Conservation (phyloP, 2,113 vertebrate genomes). For the Henicopernis longicauda region DNA sequence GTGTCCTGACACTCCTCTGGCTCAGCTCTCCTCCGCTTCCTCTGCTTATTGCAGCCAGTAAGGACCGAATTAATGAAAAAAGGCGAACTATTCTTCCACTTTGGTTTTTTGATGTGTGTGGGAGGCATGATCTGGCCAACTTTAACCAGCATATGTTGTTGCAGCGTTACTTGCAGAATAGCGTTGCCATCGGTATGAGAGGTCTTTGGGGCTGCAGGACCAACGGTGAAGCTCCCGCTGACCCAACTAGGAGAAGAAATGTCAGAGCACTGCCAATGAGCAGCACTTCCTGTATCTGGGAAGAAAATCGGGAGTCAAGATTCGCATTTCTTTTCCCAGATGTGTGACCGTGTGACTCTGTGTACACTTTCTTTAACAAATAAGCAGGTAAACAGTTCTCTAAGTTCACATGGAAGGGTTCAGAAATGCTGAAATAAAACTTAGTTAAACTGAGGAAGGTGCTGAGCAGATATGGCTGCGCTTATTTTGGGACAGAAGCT, state of each 20-base stretch:
- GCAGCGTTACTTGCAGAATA: not conserved
- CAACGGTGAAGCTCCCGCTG: not conserved
- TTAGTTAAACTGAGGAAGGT: rapidly evolving
- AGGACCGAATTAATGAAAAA: not conserved
- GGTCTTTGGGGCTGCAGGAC: not conserved
- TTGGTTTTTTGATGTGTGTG: not conserved
- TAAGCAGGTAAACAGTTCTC: not conserved
- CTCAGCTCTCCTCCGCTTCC: not conserved
- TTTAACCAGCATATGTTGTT: not conserved
- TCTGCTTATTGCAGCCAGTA: not conserved
- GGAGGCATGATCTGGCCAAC: not conserved
- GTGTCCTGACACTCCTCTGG: not conserved
- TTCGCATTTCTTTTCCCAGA: not conserved
- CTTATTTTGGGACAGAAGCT: not conserved
- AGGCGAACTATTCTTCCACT: not conserved
- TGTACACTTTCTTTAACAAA: rapidly evolving
- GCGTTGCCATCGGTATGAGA: rapidly evolving
- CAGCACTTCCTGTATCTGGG: rapidly evolving
- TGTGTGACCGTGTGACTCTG: not conserved
- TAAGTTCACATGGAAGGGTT: rapidly evolving
- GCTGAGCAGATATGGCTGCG: not conserved
- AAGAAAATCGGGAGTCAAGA: rapidly evolving
- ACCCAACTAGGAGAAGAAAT: not conserved
- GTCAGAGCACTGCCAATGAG: rapidly evolving
- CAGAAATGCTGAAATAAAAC: not conserved